Evolutionary conservation across 2,797 vertebrate genomes (phyloP).

Genomic region (Hirundo rustica): DNA sequence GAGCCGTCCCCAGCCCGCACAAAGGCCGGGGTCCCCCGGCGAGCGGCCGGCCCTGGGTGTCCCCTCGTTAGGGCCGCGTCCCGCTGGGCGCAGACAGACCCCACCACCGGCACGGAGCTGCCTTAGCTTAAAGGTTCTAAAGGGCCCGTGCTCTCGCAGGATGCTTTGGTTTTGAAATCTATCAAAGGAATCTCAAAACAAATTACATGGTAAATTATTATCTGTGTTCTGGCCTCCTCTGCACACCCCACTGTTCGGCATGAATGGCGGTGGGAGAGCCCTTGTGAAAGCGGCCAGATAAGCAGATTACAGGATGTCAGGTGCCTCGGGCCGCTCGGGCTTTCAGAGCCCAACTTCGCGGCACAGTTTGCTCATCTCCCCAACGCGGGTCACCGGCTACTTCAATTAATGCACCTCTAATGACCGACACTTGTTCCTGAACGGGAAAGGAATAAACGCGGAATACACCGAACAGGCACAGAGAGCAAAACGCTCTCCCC

Average conservation of each 20-base stretch:
- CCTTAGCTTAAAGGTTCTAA: neutral
- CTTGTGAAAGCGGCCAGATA: slow-evolving; percentile 29
- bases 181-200: slow-evolving; percentile 70
- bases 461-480: neutral
- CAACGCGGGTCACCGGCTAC: slow-evolving; percentile 31
- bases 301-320: slow-evolving; percentile 61
- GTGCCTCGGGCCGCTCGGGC: slow-evolving; percentile 33
- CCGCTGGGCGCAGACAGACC: neutral
- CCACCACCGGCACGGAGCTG: neutral
- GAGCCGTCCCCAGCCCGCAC: neutral
- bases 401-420: slow-evolving; percentile 55
- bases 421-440: slow-evolving; percentile 37
- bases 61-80: neutral
- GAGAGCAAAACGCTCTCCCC: neutral
- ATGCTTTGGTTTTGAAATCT: slow-evolving; percentile 60
- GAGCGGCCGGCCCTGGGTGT: neutral
- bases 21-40: neutral
- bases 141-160: slow-evolving; percentile 38
- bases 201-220: slow-evolving; percentile 69
- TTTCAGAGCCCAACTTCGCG: slow-evolving; percentile 49
- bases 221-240: slow-evolving; percentile 36
- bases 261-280: slow-evolving; percentile 35
- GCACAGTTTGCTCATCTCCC: neutral
- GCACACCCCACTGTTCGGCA: slow-evolving; percentile 42
- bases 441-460: neutral